Base-by-base conservation (phyloP, 1,140 invertebrate genomes). In the Tetranychus cinnabarinus region DNA sequence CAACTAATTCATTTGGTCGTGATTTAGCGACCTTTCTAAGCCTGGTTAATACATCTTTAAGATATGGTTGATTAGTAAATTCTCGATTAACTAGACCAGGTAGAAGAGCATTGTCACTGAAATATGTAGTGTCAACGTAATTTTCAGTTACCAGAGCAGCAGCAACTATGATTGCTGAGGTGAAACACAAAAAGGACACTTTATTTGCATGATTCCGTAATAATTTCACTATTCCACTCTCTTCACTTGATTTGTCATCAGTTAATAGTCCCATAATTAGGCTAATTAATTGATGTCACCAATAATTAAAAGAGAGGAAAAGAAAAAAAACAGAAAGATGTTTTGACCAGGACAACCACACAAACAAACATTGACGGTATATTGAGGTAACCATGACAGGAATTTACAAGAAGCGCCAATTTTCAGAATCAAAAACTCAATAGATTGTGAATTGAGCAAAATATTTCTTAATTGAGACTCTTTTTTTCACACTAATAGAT, bases 21-120 rank as follows among this genome's bases (percentile, higher is more conserved):
- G 77, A n/a, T n/a, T 35, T 13, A 23, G 77, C 69, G 79, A 75
- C 65, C 81, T 79, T 74, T 42, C 76, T 62, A 31, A 73, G 63
- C 59, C 58, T 52, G 23, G 68, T 63, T 36, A 66, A 65, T 69
- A 78, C 82, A 54, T 74, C 69, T 63, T 79, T 78, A 2, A 83
- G 77, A 34, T 75, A 69, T 56, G 74, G 70, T 63, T 84, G 82
- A 58, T 81, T 77, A 65, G 82, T 80, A 70, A 88, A 89, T 68
- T 91, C 85, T 54, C 84, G 83, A 56, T 86, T 82, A 0, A 95
- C 90, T 48, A 96, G 74, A 35, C 87, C 91, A 58, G 91, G 91
- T 31, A 97, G 75, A 12, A 97, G 74, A 12, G 91, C 90, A 77
- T 97, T 97, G 75, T 97, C 92, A 2, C 90, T 96, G 69, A 97